phyloP scores from a whole-genome alignment of 37 sponge, comb jelly and placozoan species.

The Cliona cf. orientalis region DNA sequence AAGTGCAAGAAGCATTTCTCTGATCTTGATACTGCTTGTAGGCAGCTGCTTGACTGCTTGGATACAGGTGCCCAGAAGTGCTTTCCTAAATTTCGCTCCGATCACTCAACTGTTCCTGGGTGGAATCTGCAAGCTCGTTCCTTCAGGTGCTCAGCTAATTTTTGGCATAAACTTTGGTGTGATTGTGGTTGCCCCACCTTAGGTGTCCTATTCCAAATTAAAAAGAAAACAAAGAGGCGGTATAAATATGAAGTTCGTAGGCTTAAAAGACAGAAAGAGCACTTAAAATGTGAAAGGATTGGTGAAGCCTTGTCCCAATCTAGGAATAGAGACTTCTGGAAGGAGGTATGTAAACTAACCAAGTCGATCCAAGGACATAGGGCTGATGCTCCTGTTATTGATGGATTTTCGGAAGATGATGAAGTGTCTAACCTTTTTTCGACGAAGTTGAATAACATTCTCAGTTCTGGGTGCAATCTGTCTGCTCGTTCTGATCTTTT shows the following conservation, averaged over 20 bases:
- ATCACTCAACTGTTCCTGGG: neutral
- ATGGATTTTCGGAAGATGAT: neutral
- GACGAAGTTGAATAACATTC: too few species aligned
- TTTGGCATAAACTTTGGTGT: neutral
- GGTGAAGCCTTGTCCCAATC: neutral
- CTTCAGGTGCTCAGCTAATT: neutral
- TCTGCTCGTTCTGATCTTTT: too few species aligned
- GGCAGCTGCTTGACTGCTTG: neutral
- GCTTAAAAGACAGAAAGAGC: neutral
- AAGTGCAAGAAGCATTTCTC: neutral
- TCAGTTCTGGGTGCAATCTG: too few species aligned
- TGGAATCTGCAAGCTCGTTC: neutral
- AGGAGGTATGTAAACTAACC: neutral
- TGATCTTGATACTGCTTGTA: neutral
- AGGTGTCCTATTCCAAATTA: too few species aligned
- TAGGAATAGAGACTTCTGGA: neutral
- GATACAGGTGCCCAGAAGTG: neutral
- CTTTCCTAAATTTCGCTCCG: neutral
- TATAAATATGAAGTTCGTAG: neutral
- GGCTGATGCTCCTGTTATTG: neutral
- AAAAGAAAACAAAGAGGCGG: neutral
- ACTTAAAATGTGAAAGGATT: neutral
- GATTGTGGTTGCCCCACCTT: too few species aligned
- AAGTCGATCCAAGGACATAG: neutral
- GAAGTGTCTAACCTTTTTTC: neutral